Percentiles rank a stretch among this genome's conserved stretches.
Evolutionary conservation across 2,113 vertebrate species (phyloP).

Genomic region (Puma concolor): DNA sequence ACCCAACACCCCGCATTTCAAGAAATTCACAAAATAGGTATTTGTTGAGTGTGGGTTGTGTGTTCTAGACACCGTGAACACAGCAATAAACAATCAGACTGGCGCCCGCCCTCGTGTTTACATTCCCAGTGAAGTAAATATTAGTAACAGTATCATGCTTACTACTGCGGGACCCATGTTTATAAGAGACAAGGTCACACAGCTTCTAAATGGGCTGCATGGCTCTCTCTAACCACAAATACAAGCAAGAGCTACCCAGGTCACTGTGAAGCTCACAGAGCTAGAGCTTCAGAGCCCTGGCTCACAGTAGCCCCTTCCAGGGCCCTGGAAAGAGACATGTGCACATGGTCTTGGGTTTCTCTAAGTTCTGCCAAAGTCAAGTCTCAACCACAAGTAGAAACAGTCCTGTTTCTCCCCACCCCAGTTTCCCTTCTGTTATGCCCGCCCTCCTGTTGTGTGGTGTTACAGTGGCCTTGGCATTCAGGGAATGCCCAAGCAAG

Average conservation of each 20-base stretch:
- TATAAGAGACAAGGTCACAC: neutral
- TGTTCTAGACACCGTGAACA: neutral
- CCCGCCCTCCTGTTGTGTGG: neutral
- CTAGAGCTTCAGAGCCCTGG: neutral
- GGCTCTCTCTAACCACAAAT: neutral
- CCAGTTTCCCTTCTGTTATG: neutral
- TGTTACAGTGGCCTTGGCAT: too few species aligned
- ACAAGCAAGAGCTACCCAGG: neutral
- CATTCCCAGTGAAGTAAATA: neutral
- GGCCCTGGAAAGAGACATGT: neutral
- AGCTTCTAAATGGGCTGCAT: neutral
- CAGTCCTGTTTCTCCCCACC: neutral
- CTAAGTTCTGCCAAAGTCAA: neutral
- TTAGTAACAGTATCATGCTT: neutral
- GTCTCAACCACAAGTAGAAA: neutral
- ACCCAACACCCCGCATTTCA: neutral
- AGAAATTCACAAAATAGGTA: neutral
- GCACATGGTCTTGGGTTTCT: neutral
- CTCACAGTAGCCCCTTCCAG: neutral
- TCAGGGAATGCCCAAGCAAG: neutral
- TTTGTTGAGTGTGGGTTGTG: neutral
- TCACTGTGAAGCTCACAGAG: too few species aligned
- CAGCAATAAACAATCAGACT: neutral
- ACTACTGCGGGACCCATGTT: neutral
- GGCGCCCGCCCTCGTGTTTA: neutral